Base-by-base conservation (phyloP, 2,888 invertebrate species). In the Lymantria monacha region DNA sequence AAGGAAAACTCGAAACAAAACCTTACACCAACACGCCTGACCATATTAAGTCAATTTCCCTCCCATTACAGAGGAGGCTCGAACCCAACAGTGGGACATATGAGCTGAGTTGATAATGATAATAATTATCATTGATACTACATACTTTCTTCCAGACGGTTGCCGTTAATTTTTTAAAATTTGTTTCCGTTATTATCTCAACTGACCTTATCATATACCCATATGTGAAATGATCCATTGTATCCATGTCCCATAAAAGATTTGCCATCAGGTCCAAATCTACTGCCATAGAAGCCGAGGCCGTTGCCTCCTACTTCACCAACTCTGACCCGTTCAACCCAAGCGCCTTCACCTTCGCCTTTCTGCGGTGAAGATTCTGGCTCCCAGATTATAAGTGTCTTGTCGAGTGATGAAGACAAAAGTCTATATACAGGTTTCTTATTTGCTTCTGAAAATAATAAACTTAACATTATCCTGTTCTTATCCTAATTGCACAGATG, bases 231-330 rank as follows among this genome's bases (percentile, higher is more conserved):
- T 1, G 97, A 96, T 0, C 98, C 98, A 75, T 97, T 96, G 76
- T 96, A 98, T n/a, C 97, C 96, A 76, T 98, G 96, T 0, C 95
- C 97, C 59, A 98, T 79, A 47, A 99, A 94, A 0, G 92, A 92
- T 30, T 91, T 81, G 0, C 96, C 96, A 58, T 92, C 84, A 0
- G 94, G 93, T 13, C 94, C 93, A 83, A 97, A 97, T 76, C 95
- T 93, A 48, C 96, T 96, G 1, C 98, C 98, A 77, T 96, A 97
- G 82, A 98, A 98, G 2, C 99, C 99, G n/a, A 98, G 91, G 0
- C 96, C 96, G 79, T 96, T 97, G 0, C 98, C 99, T 0, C 98
- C 98, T 14, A 98, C 96, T 79, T 97, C 97, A 0, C 99, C 99
- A 1, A 98, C 95, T 41, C 98, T 91, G 0, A 95, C 93, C 48